Conservation (phyloP, 2,113 vertebrate genomes). For the Hyperopisus bebe region DNA sequence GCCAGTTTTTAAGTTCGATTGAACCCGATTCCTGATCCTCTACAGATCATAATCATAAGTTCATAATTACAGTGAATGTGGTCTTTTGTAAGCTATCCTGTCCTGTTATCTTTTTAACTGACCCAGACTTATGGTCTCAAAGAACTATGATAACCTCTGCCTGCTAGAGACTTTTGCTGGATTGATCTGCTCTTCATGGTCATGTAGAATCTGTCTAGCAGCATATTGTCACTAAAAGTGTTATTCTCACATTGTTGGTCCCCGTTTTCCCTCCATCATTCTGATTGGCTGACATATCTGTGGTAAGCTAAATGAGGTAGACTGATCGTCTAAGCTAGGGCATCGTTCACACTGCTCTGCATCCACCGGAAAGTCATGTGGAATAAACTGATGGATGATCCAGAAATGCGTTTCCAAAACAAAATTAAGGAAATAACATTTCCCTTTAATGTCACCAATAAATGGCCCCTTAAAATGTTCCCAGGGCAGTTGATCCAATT, state of each 20-base stretch:
- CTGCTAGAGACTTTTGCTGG: neutral
- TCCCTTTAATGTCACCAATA: neutral
- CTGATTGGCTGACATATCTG: neutral
- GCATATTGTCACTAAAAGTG: neutral
- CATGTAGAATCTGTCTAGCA: neutral
- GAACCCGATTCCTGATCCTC: neutral
- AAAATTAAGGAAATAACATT: neutral
- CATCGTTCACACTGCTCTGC: neutral
- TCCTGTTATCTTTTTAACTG: neutral
- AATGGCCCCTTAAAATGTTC: neutral
- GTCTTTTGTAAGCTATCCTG: neutral
- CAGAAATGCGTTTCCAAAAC: neutral
- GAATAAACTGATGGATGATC: neutral
- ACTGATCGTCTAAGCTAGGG: neutral
- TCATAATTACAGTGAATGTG: neutral
- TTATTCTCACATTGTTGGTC: neutral
- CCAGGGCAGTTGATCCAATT: neutral
- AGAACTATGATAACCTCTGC: neutral
- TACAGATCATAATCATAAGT: neutral
- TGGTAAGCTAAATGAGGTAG: neutral
- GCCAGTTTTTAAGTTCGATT: neutral
- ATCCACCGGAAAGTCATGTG: neutral
- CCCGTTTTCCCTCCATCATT: neutral
- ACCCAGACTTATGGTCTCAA: neutral
- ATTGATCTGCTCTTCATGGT: neutral